A percentile compares a stretch with the other conserved stretches of the same genome.
These are phyloP conservation scores for Acanthochromis polyacanthus DNA, from an alignment of 2,113 vertebrate species.

Conservation along the genomic window DNA sequence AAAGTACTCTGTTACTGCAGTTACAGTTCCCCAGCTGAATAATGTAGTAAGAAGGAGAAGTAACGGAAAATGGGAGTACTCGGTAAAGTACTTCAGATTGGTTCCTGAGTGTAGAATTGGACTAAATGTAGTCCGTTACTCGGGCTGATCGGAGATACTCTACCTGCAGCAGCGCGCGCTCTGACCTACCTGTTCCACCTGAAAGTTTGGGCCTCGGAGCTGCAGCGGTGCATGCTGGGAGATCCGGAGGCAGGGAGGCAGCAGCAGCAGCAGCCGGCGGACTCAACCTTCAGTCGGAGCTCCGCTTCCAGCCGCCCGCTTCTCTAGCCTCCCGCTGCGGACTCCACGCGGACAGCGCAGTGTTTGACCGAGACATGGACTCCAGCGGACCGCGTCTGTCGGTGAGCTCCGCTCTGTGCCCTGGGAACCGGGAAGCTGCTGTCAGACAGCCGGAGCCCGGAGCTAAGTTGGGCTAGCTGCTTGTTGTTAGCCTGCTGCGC, in stretches of 20 bases:
- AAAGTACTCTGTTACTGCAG: too few relatives aligned
- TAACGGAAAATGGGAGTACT: too few relatives aligned
- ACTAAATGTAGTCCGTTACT: too few relatives aligned
- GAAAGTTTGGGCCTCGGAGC: conserved; percentile 14
- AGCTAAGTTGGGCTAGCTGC: conserved; percentile 35
- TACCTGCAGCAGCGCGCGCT: too few relatives aligned
- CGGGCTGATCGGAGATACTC: too few relatives aligned
- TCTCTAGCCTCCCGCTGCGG: not conserved
- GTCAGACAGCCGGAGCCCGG: conserved; percentile 31
- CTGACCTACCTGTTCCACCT: conserved; percentile 38
- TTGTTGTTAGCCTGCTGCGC: conserved; percentile 62
- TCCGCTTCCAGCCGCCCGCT: conserved; percentile 2
- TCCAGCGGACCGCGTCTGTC: conserved; percentile 26
- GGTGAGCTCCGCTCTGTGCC: conserved; percentile 62
- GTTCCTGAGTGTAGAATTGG: too few relatives aligned
- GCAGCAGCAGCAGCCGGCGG: conserved; percentile 60
- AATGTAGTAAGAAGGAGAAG: too few relatives aligned
- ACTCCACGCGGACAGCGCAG: not conserved
- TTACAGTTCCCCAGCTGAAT: too few relatives aligned
- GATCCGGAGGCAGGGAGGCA: conserved; percentile 39
- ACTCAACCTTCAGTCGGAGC: conserved; percentile 51
- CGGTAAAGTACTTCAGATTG: too few relatives aligned
- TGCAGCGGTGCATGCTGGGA: conserved; percentile 80
- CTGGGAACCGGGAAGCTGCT: conserved; percentile 10
- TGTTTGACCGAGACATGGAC: conserved; percentile 68